Evolutionary conservation across 2,888 invertebrate species (phyloP).

Genomic region (Desoria tigrina): DNA sequence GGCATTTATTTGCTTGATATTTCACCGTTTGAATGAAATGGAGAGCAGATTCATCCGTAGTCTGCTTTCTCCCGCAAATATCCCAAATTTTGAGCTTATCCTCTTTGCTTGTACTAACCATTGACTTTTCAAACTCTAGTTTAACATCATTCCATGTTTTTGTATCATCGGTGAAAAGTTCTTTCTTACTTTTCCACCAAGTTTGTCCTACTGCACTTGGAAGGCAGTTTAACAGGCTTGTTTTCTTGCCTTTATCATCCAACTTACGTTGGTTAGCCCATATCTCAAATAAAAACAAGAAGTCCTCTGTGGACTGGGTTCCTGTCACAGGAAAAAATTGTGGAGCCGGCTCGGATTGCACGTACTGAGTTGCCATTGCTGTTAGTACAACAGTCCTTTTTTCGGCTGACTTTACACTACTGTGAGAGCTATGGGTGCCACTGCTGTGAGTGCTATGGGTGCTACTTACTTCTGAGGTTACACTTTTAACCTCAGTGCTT

Average conservation of each 20-base stretch:
- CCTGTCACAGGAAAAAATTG: slow-evolving; percentile 1
- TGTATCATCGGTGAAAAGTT: slow-evolving; percentile 6
- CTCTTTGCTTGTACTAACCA: neutral
- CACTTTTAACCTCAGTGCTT: too few species aligned
- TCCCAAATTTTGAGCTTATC: slow-evolving; percentile 4
- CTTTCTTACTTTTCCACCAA: slow-evolving; percentile 3
- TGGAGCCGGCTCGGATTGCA: neutral
- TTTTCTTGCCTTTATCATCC: neutral
- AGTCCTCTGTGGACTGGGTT: neutral
- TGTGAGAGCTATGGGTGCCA: neutral
- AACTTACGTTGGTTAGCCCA: neutral
- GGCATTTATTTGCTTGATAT: neutral
- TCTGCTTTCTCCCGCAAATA: neutral
- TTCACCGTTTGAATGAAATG: neutral
- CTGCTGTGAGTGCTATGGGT: too few species aligned
- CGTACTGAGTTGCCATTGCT: neutral
- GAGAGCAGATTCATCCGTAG: neutral
- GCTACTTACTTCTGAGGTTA: too few species aligned
- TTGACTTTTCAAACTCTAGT: neutral
- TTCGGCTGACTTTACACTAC: neutral
- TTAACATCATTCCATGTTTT: neutral
- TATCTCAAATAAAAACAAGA: slow-evolving; percentile 8
- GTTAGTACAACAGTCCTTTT: too few species aligned
- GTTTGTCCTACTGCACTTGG: neutral
- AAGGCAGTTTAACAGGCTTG: neutral